Percentiles rank a stretch among this genome's conserved stretches.
Evolutionary conservation across 2,797 vertebrate genomes (phyloP).

Genomic region (Eulemur coronatus): DNA sequence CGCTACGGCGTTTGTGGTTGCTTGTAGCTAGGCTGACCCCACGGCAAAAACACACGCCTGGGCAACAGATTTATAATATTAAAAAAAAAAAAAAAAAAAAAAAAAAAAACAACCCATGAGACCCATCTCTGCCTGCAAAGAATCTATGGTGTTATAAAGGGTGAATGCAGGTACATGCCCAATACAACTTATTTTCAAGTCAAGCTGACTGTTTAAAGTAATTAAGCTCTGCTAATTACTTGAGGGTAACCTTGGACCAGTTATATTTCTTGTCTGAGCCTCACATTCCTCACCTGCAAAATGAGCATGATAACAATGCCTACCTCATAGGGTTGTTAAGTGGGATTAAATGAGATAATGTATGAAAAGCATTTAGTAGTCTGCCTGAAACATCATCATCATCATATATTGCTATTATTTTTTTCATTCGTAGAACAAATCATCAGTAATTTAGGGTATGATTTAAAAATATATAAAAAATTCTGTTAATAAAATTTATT

Average conservation of each 20-base stretch:
- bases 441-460: background rate
- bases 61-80: too few species aligned
- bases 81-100: too few species aligned
- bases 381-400: background rate
- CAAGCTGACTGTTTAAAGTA: background rate
- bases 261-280: background rate
- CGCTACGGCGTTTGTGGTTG: too few species aligned
- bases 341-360: background rate
- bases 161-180: background rate
- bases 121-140: background rate
- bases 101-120: background rate
- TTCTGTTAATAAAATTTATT: background rate
- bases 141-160: background rate
- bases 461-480: background rate
- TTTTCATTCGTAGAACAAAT: background rate
- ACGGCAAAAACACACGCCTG: too few species aligned
- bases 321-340: background rate
- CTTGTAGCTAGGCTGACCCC: too few species aligned
- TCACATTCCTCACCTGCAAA: background rate
- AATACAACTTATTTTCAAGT: background rate
- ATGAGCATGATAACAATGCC: background rate
- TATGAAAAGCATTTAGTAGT: constrained; percentile 18
- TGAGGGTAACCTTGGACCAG: background rate
- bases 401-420: background rate
- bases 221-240: background rate